Percentiles rank a stretch among this genome's conserved stretches.
Evolutionary conservation across 1,140 invertebrate species (phyloP).

Genomic region (Drosophila melanogaster): Release_6_plus_ISO1_MT NC_004354.4:5504001-5504500

Average conservation of each 20-base stretch:
- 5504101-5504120: too few relatives aligned
- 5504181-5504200: neutral
- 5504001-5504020: constrained; percentile 12
- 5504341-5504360: constrained; percentile 36
- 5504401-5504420: too few relatives aligned
- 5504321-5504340: constrained; percentile 40
- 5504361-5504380: constrained; percentile 3
- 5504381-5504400: neutral
- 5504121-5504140: too few relatives aligned
- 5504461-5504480: neutral
- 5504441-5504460: constrained; percentile 6
- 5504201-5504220: constrained; percentile 1
- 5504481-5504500: neutral
- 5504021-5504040: constrained; percentile 1
- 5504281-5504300: constrained; percentile 2
- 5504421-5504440: constrained; percentile 21
- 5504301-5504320: constrained; percentile 5
- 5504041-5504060: neutral
- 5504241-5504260: neutral
- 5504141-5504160: too few relatives aligned
- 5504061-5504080: too few relatives aligned
- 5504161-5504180: too few relatives aligned
- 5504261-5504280: constrained; percentile 31
- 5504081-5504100: too few relatives aligned
- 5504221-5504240: constrained; percentile 7